Percentiles rank a stretch among this genome's conserved stretches.
These are phyloP conservation scores for Hiodon alosoides DNA, from an alignment of 2,113 vertebrate genomes.

Conservation along the genomic window DNA sequence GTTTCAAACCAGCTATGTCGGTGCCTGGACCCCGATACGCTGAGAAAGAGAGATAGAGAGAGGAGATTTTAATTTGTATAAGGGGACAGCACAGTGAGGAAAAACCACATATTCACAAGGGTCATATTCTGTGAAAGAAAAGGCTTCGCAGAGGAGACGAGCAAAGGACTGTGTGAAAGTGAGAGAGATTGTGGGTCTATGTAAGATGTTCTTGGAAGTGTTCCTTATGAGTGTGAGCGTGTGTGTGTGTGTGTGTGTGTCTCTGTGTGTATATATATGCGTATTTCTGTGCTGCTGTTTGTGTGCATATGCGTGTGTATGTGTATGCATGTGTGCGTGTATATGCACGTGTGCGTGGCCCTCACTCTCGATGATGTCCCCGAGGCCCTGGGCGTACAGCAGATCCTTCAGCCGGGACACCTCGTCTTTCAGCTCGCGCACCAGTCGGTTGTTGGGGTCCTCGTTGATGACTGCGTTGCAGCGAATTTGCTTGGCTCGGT, in stretches of 20 bases:
- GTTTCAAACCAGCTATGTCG: slow-evolving; percentile 68
- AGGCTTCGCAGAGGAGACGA: no score
- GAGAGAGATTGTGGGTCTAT: no score
- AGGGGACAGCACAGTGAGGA: slow-evolving; percentile 31
- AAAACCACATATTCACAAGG: background rate
- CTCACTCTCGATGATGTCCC: slow-evolving; percentile 97
- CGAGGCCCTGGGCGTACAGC: slow-evolving; percentile 84
- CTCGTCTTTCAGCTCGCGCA: slow-evolving; percentile 93
- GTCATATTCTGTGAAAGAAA: background rate
- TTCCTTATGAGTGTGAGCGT: background rate
- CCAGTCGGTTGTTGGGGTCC: slow-evolving; percentile 92
- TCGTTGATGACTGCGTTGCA: slow-evolving; percentile 95
- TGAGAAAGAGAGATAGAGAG: slow-evolving; percentile 44
- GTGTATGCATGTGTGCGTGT: background rate
- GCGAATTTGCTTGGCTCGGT: slow-evolving; percentile 95
- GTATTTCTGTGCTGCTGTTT: background rate
- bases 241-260: background rate
- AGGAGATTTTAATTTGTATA: slow-evolving; percentile 6
- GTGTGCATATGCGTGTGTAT: background rate
- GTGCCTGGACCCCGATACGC: slow-evolving; percentile 58
- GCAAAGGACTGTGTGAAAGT: no score
- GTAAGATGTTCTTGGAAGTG: background rate
- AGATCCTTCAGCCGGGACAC: slow-evolving; percentile 89
- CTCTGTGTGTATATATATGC: background rate
- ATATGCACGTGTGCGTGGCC: background rate